Base-by-base conservation (phyloP, 30 jellyfish, hydroid and myxozoan genomes). In the Nemopilema nomurai region DNA sequence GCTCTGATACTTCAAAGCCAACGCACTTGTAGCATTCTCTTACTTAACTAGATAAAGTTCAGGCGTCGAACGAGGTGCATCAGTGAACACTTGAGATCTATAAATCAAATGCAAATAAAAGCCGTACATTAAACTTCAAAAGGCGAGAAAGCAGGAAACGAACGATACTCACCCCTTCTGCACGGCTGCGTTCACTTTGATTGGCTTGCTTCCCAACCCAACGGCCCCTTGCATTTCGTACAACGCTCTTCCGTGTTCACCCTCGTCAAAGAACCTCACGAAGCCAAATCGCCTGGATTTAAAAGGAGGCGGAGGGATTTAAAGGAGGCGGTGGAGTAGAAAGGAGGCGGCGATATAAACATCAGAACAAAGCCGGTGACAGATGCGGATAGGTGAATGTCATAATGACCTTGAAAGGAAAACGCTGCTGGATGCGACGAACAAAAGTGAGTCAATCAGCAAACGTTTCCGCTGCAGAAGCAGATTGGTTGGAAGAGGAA, bases 191-290 rank as follows among this genome's bases (percentile, higher is more conserved):
- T 85, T 92, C 49, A 92, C 98, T 28, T 89, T 89, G 28, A 92
- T 87, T 27, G 96, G 92, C 67, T 84, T 87, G 31, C 89, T 83
- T 1, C 98, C 98, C 24, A 82, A 83, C 0, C 98, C 98, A 23
- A 74, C 77, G 23, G 94, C 92, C 18, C 96, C 96, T 62, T 92
- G 97, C 98, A 92, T 92, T 73, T 92, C 97, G 29, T 71, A 63
- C 26, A 92, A 64, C 0, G 98, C 98, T 70, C 96, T 62, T 49
- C 84, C 52, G 74, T 76, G 90, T 78, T 92, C 96, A 1, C 81
- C 81, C 62, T 87, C 97, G 31, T 92, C 92, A 77, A 87, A 92
- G 85, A 92, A 92, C 8, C 98, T 97, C 20, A 92, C 98, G 71
- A 92, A 92, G 3, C 98, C 98, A 77, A 71, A 92, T 49, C 98